Base-by-base conservation (phyloP, 2,113 vertebrate species). In the Dicrurus megarhynchus region DNA sequence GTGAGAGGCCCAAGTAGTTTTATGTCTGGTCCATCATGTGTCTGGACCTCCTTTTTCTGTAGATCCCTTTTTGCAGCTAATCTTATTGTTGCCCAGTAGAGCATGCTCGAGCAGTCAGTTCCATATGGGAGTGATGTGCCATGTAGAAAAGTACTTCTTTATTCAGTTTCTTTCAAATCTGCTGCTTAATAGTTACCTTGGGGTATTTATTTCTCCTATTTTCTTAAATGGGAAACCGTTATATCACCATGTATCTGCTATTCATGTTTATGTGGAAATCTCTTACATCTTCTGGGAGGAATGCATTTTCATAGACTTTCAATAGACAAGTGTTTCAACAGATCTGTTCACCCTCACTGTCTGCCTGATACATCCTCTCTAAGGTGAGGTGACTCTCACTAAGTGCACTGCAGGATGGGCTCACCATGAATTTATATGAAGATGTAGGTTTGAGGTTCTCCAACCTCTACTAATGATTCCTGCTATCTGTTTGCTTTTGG, bases 181-280 rank as follows among this genome's bases (percentile, higher is more conserved):
- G 8, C 53, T 85, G 17, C 35, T 76, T 63, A 49, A 28, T 76
- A 42, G 13, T 75, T 68, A n/a, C 49, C 56, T 27, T 67, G 56
- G 44, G 28, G 5, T 69, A 37, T 37, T 16, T n/a, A 16, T 67
- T 74, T 89, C 49, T 90, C 7, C 55, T 78, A 0, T 63, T 89
- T 65, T 32, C 28, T 70, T 78, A 70, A 91, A 63, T 42, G 37
- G 12, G 32, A 70, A 88, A 35, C 21, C 2, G 0, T 27, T 46
- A 11, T 61, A 41, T 63, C 0, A 0, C 28, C 33, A 21, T 16
- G 6, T 68, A 13, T 61, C 33, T 84, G 55, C 55, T 87, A 11
- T 59, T 87, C 13, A 1, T 50, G 50, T n/a, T 71, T 50, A 21
- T 68, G 8, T 46, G 46, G 69, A 70, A 82, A 78, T 65, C 46